Evolutionary conservation across 2,888 invertebrate genomes (phyloP).

Genomic region (Gibbula magus): DNA sequence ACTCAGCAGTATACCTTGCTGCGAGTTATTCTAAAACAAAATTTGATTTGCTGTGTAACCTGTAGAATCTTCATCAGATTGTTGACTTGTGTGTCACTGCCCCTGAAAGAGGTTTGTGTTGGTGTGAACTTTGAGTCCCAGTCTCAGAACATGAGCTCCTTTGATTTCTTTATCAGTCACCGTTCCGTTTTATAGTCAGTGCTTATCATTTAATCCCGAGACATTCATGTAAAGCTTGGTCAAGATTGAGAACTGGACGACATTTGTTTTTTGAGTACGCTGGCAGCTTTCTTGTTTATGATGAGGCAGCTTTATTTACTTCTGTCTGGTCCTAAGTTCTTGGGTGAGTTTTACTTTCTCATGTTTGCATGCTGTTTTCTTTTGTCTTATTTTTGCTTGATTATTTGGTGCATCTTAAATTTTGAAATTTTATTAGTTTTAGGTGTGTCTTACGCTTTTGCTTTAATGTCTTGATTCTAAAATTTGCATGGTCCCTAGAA

Average conservation of each 20-base stretch:
- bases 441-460: background rate
- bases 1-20: too few relatives aligned
- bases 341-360: conserved; percentile 9
- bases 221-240: conserved; percentile 3
- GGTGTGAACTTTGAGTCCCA: background rate
- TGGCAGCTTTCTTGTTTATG: conserved; percentile 10
- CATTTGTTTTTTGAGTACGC: conserved; percentile 6
- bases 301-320: conserved; percentile 18
- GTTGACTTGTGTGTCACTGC: too few relatives aligned
- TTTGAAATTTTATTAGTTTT: background rate
- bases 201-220: background rate
- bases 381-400: background rate
- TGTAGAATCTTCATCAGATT: too few relatives aligned
- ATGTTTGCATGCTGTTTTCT: conserved; percentile 14
- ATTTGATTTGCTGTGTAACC: too few relatives aligned
- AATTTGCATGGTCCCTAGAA: background rate
- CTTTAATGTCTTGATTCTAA: too few relatives aligned
- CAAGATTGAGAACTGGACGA: background rate
- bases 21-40: too few relatives aligned
- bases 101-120: background rate
- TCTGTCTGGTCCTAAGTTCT: conserved; percentile 25
- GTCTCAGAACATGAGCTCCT: too few relatives aligned
- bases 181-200: too few relatives aligned
- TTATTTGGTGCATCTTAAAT: background rate
- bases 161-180: too few relatives aligned